Evolutionary conservation across 2,888 invertebrate genomes (phyloP), one percentile per base, ranked within the genome.

Genomic region (Campoplex nolae): DNA sequence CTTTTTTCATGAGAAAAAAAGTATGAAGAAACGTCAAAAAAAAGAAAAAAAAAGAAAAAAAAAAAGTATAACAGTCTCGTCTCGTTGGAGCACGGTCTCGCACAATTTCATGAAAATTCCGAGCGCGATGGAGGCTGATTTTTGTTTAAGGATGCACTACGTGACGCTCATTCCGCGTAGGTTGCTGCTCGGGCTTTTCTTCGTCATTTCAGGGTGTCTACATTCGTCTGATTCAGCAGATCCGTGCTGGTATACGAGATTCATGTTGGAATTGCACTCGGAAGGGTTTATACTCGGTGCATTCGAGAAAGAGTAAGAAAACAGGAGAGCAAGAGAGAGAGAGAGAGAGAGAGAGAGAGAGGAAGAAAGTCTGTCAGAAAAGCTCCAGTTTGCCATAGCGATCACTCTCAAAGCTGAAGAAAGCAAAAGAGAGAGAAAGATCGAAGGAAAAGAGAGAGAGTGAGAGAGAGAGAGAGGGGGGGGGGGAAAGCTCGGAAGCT

Each of bases 191-290:
- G 23, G 0, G 71, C 28, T 51, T 82, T 75, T 42, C 58, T 6
- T 74, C 74, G 28, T 45, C 75, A 45, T 62, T 42, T 42, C 42
- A 13, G 28, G 58, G 58, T 67, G 65, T 77, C n/a, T 48, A 32
- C 75, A 73, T 71, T 67, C 51, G 68, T 51, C 42, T 58, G 78
- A 74, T 58, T 56, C 84, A 54, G 54, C 76, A 4, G 74, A 45
- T 68, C 45, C 70, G 32, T 32, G 23, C 28, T 76, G 58, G 68
- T 67, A 75, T 51, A 56, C 32, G 54, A 62, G 82, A 82, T 85
- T 82, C 78, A 85, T 78, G 77, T 82, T 73, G 77, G 78, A 74
- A 85, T 82, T 82, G 73, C 77, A 78, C 82, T 58, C 45, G 78
- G 67, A 82, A 74, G 42, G 54, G 74, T 62, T 68, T 32, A 18